phyloP scores from a whole-genome alignment of 2,888 invertebrate species.

The Epiblema foenella region DNA sequence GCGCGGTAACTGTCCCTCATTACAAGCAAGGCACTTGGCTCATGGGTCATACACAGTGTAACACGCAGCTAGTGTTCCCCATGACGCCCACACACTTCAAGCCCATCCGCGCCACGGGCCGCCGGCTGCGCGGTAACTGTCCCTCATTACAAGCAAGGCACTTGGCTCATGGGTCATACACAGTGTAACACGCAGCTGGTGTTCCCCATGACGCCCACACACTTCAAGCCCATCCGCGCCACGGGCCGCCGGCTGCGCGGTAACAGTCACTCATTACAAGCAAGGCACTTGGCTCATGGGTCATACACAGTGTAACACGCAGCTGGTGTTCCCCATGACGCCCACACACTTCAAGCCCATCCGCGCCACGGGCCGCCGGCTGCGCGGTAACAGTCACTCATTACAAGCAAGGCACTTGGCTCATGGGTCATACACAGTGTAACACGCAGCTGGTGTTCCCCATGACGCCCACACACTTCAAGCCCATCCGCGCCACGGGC shows the following conservation, averaged over 20 bases:
- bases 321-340: conserved; percentile 92
- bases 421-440: too few relatives aligned
- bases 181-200: conserved; percentile 95
- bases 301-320: too few relatives aligned
- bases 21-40: too few relatives aligned
- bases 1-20: conserved; percentile 59
- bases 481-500: conserved; percentile 78
- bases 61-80: conserved; percentile 92
- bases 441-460: conserved; percentile 93
- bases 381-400: conserved; percentile 61
- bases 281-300: too few relatives aligned
- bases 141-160: too few relatives aligned
- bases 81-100: conserved; percentile 95
- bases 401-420: too few relatives aligned
- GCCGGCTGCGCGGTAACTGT: conserved; percentile 65
- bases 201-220: conserved; percentile 91
- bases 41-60: too few relatives aligned
- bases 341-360: conserved; percentile 91
- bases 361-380: conserved; percentile 67
- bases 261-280: conserved; percentile 54
- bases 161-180: too few relatives aligned
- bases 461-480: conserved; percentile 94
- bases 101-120: conserved; percentile 73
- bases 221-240: conserved; percentile 87
- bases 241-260: conserved; percentile 70